These are phyloP conservation scores for Pocillopora damicornis DNA, from an alignment of 64 coral and sea anemone species.

Conservation along the genomic window DNA sequence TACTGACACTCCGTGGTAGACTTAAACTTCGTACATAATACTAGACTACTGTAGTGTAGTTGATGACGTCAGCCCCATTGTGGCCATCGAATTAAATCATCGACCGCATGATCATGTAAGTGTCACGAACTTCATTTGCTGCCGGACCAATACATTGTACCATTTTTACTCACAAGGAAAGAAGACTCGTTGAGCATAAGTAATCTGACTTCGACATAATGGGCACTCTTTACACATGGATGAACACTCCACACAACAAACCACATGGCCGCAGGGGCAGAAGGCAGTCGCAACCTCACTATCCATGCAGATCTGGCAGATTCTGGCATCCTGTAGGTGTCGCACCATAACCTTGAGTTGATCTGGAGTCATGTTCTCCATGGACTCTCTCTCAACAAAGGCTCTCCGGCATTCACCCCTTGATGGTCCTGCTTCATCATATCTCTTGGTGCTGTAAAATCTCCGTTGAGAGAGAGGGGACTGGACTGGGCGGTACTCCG, in stretches of 20 bases:
- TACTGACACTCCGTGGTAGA: too few relatives aligned
- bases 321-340: constrained; percentile 84
- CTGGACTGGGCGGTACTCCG: constrained; percentile 91
- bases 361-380: constrained; percentile 62
- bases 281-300: constrained; percentile 92
- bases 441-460: constrained; percentile 47
- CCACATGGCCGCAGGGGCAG: constrained; percentile 97
- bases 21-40: too few relatives aligned
- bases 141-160: background rate
- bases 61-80: too few relatives aligned
- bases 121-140: background rate
- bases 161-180: constrained; percentile 77
- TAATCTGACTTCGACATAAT: constrained; percentile 93
- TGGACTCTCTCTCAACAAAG: constrained; percentile 54
- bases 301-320: constrained; percentile 99
- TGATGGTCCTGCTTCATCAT: constrained; percentile 32
- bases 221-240: constrained; percentile 97
- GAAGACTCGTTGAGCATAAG: constrained; percentile 97
- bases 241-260: constrained; percentile 95
- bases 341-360: constrained; percentile 88
- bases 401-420: constrained; percentile 32
- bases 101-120: background rate
- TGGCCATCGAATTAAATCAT: background rate
- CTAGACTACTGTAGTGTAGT: too few relatives aligned
- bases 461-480: constrained; percentile 87